Conservation (phyloP, 1,140 invertebrate genomes). For the Pseudomyrmex pallidus region DNA sequence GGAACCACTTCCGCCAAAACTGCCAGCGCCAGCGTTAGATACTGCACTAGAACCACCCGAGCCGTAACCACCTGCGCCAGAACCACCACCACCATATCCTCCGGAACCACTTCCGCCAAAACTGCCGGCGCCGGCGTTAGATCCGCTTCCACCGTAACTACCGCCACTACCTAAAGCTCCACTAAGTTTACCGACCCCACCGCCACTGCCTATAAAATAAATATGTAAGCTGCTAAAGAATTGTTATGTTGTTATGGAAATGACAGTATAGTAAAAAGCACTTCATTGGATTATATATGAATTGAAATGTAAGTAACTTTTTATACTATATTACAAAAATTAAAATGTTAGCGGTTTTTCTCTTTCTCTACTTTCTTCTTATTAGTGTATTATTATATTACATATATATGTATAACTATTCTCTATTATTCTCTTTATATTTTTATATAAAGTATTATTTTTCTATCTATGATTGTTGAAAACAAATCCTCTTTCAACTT, state of each 20-base stretch:
- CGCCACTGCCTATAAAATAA: constrained; percentile 20
- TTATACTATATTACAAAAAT: no score
- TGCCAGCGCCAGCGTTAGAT: background rate
- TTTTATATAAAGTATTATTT: no score
- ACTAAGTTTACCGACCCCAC: background rate
- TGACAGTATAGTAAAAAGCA: background rate
- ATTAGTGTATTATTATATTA: background rate
- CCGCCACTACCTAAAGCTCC: constrained; percentile 22
- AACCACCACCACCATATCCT: constrained; percentile 19
- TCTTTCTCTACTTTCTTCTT: no score
- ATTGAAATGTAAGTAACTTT: no score
- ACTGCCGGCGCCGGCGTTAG: constrained; percentile 7
- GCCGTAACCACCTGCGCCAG: background rate
- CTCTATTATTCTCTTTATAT: background rate
- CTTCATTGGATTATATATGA: background rate
- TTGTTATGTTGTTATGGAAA: background rate
- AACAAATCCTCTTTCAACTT: background rate
- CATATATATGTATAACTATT: background rate
- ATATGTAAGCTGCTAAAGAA: background rate
- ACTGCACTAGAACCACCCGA: background rate
- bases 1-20: background rate
- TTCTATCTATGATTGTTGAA: no score
- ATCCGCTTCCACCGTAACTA: constrained; percentile 30
- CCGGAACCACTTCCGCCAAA: constrained; percentile 18
- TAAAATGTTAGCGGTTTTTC: no score